These are phyloP conservation scores for Orchesellides sinensis DNA, from an alignment of 2,888 invertebrate genomes.

Conservation along the genomic window DNA sequence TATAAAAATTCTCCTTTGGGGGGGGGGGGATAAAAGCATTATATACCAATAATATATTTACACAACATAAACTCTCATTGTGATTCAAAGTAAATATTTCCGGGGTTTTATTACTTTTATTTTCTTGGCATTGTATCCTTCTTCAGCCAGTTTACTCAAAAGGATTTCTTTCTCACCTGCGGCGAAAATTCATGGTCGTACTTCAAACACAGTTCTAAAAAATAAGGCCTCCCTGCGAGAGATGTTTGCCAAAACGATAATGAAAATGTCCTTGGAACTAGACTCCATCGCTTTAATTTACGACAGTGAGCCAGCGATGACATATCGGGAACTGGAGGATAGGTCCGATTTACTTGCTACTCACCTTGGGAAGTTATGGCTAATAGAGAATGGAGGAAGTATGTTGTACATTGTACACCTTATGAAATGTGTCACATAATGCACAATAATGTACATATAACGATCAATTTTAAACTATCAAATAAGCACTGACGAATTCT, in stretches of 20 bases:
- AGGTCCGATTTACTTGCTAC: slow-evolving; percentile 2
- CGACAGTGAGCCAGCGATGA: neutral
- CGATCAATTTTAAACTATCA: neutral
- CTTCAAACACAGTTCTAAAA: slow-evolving; percentile 7
- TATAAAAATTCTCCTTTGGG: too few relatives aligned
- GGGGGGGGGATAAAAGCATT: too few relatives aligned
- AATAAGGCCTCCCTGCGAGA: neutral
- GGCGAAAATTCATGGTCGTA: slow-evolving; percentile 5
- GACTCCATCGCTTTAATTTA: neutral
- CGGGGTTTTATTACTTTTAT: too few relatives aligned
- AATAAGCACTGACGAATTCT: neutral
- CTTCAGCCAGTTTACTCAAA: too few relatives aligned
- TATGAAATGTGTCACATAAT: neutral
- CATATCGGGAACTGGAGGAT: neutral
- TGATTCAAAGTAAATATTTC: too few relatives aligned
- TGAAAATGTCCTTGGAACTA: neutral
- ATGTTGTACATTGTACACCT: neutral
- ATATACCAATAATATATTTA: too few relatives aligned
- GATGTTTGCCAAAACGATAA: slow-evolving; percentile 1
- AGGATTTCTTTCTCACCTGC: neutral
- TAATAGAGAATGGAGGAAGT: neutral
- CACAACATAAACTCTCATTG: too few relatives aligned
- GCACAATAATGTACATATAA: too few relatives aligned
- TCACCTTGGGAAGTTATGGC: neutral
- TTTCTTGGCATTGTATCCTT: too few relatives aligned